A percentile compares a stretch with the other conserved stretches of the same genome.
Evolutionary conservation across 1,140 invertebrate species (phyloP).

Genomic region (Polypedilum pembai): DNA sequence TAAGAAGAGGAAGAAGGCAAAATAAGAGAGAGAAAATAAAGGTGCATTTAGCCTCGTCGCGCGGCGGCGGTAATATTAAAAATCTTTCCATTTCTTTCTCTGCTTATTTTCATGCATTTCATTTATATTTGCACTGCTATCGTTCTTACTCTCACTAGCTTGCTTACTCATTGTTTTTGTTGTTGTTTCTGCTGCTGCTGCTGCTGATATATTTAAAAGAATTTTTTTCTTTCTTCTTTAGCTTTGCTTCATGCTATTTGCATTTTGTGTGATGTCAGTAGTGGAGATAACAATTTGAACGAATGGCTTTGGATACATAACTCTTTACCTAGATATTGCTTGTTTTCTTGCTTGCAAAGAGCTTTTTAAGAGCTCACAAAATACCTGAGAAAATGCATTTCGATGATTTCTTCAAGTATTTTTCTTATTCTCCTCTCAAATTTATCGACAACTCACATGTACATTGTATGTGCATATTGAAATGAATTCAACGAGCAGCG

Average conservation of each 20-base stretch:
- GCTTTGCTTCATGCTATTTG: background rate
- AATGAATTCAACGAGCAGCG: too few relatives aligned
- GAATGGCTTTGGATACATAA: constrained; percentile 17
- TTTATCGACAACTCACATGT: background rate
- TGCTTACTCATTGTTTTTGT: background rate
- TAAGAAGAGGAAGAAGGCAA: background rate
- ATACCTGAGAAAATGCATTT: constrained; percentile 18
- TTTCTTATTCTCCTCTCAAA: background rate
- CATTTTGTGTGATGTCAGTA: constrained; percentile 4
- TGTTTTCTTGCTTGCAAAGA: background rate
- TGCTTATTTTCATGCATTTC: constrained; percentile 1
- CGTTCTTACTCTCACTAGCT: background rate
- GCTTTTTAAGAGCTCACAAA: background rate
- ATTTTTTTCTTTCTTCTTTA: background rate
- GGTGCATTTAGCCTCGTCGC: constrained; percentile 22
- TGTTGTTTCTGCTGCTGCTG: background rate
- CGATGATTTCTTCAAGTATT: constrained; percentile 9
- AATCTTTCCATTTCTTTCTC: constrained; percentile 1
- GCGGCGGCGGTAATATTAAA: constrained; percentile 24
- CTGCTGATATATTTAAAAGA: constrained; percentile 4
- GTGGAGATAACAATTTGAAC: constrained; percentile 12
- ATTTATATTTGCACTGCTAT: constrained; percentile 5
- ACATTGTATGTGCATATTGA: background rate
- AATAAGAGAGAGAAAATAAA: background rate
- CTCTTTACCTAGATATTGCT: constrained; percentile 11